These are phyloP conservation scores for Denticeps clupeoides DNA, from an alignment of 2,797 vertebrate genomes.

Conservation along the genomic window DNA sequence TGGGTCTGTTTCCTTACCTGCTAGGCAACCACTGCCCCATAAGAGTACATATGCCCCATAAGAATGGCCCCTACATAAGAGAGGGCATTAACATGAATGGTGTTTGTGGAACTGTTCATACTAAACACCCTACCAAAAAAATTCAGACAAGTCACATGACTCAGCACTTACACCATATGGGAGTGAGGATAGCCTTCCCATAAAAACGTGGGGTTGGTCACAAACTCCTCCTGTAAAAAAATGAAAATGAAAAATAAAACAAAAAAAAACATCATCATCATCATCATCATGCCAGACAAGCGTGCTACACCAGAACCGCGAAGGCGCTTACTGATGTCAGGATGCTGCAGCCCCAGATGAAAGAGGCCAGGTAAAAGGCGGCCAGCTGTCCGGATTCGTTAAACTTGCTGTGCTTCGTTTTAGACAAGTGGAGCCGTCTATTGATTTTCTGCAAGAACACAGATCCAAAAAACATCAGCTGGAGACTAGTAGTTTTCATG, in stretches of 20 bases:
- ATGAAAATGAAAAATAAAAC: constrained; percentile 8
- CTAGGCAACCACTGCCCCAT: too few species aligned
- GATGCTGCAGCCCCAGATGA: constrained; percentile 75
- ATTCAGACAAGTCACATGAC: constrained; percentile 1
- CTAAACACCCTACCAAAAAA: not conserved
- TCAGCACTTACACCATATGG: constrained; percentile 67
- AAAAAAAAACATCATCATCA: not conserved
- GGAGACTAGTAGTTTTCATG: too few species aligned
- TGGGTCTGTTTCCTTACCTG: too few species aligned
- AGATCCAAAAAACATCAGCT: too few species aligned
- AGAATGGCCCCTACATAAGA: too few species aligned
- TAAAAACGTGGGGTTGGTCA: constrained; percentile 63
- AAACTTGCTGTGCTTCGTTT: constrained; percentile 80
- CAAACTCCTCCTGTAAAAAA: constrained; percentile 63
- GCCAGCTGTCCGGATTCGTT: constrained; percentile 75
- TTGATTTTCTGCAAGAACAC: constrained; percentile 79
- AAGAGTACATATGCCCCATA: too few species aligned
- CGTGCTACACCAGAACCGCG: too few species aligned
- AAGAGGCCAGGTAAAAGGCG: constrained; percentile 72
- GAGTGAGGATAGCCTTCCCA: constrained; percentile 73
- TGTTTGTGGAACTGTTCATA: too few species aligned
- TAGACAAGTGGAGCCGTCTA: constrained; percentile 67
- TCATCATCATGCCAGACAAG: too few species aligned
- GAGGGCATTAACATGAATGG: too few species aligned
- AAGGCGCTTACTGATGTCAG: constrained; percentile 61